Evolutionary conservation across 2,797 vertebrate genomes (phyloP).

Genomic region (Ciconia nigra): DNA sequence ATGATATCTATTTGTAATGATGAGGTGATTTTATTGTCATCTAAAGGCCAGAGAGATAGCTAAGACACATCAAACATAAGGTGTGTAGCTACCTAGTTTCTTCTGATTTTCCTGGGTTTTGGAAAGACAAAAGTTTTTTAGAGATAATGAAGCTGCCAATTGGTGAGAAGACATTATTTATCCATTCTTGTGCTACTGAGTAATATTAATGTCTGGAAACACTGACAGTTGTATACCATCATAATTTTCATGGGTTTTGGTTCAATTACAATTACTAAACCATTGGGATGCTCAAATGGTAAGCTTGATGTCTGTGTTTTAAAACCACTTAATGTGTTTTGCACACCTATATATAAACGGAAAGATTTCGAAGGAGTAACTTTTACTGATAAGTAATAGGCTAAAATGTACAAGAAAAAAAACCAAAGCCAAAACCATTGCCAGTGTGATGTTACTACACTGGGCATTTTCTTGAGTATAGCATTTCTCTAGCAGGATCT

Average conservation of each 20-base stretch:
- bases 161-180: not conserved
- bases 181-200: not conserved
- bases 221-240: not conserved
- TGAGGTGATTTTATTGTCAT: constrained; percentile 5
- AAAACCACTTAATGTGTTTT: not conserved
- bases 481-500: not conserved
- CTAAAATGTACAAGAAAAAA: not conserved
- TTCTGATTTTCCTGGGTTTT: not conserved
- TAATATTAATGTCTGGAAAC: not conserved
- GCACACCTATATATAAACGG: not conserved
- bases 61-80: not conserved
- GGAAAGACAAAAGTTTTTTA: not conserved
- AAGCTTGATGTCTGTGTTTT: not conserved
- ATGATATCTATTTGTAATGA: constrained; percentile 36
- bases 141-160: not conserved
- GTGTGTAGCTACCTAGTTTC: not conserved
- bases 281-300: not conserved
- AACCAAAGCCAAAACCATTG: not conserved
- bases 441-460: not conserved
- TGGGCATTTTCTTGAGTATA: not conserved
- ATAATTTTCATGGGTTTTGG: not conserved
- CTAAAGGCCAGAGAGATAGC: constrained; percentile 14
- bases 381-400: not conserved
- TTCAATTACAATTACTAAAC: not conserved
- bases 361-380: not conserved